Conservation (phyloP, 2,797 vertebrate genomes). For the Cygnus olor region DNA sequence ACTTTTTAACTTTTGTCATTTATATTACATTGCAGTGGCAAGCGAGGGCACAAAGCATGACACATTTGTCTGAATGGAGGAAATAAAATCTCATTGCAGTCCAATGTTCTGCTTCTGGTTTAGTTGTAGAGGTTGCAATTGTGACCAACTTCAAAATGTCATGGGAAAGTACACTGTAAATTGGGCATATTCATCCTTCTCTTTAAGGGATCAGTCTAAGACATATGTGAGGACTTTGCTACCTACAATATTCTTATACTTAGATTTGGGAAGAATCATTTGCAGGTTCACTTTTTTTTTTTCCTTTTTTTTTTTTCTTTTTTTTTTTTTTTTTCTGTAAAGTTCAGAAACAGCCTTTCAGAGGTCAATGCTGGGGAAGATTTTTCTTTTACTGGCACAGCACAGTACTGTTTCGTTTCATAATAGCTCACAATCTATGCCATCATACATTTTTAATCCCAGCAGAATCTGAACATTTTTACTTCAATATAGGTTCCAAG, state of each 20-base stretch:
- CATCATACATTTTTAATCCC: not conserved
- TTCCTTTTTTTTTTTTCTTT: not conserved
- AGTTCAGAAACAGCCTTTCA: not conserved
- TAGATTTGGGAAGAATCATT: not conserved
- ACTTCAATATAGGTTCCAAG: not conserved
- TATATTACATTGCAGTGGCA: not conserved
- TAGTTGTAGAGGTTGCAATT: not conserved
- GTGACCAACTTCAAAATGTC: not conserved
- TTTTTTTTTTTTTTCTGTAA: not conserved
- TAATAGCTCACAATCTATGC: not conserved
- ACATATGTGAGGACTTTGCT: not conserved
- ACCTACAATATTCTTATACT: not conserved
- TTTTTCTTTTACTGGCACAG: not conserved
- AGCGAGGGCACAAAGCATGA: not conserved
- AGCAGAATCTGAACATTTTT: not conserved
- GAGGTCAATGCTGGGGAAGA: fast-evolving
- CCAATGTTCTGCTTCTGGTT: not conserved
- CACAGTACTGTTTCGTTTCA: fast-evolving
- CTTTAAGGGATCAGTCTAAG: not conserved
- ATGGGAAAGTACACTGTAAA: not conserved
- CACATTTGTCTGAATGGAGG: not conserved
- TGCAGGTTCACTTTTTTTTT: not conserved
- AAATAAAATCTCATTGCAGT: not conserved
- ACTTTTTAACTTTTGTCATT: not conserved
- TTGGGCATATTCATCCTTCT: not conserved